Evolutionary conservation across 1,140 invertebrate species (phyloP).

Genomic region (Drosophila repletoides): DNA sequence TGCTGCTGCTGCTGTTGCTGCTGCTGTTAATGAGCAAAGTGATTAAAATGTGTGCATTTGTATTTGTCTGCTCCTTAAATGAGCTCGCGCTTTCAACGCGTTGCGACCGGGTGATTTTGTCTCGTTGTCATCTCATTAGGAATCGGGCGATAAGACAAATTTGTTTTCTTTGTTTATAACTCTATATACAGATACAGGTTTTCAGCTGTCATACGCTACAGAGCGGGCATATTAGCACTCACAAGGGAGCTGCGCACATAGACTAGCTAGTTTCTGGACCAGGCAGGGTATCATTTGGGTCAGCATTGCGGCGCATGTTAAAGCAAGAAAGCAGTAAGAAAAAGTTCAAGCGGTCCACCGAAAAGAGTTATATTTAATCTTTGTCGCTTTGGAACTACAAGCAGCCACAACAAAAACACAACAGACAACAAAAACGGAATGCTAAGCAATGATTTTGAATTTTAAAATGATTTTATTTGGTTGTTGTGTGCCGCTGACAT

Average conservation of each 20-base stretch:
- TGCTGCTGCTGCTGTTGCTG: background rate
- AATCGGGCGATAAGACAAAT: constrained; percentile 81
- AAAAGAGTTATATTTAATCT: constrained; percentile 70
- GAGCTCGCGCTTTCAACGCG: constrained; percentile 76
- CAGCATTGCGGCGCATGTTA: background rate
- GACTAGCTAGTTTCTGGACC: background rate
- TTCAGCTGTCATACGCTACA: constrained; percentile 18
- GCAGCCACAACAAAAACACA: constrained; percentile 5
- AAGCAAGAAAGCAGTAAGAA: background rate
- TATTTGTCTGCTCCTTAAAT: constrained; percentile 81
- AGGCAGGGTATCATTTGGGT: constrained; percentile 25
- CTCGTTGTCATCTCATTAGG: constrained; percentile 81
- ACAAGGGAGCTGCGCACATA: background rate
- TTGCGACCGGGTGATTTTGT: constrained; percentile 67
- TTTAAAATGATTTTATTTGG: constrained; percentile 60
- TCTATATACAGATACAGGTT: constrained; percentile 78
- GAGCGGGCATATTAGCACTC: constrained; percentile 6
- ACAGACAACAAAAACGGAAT: constrained; percentile 52
- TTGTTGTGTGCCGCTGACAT: constrained; percentile 56
- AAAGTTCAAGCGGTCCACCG: constrained; percentile 27
- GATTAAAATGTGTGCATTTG: constrained; percentile 81
- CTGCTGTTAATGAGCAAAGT: constrained; percentile 73
- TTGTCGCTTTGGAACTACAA: constrained; percentile 64
- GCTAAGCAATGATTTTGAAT: constrained; percentile 71
- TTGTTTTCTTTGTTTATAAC: constrained; percentile 81